These are phyloP conservation scores for Strongylocentrotus purpuratus DNA, from an alignment of 35 echinoderm and acorn worm genomes.

Conservation along the genomic window DNA sequence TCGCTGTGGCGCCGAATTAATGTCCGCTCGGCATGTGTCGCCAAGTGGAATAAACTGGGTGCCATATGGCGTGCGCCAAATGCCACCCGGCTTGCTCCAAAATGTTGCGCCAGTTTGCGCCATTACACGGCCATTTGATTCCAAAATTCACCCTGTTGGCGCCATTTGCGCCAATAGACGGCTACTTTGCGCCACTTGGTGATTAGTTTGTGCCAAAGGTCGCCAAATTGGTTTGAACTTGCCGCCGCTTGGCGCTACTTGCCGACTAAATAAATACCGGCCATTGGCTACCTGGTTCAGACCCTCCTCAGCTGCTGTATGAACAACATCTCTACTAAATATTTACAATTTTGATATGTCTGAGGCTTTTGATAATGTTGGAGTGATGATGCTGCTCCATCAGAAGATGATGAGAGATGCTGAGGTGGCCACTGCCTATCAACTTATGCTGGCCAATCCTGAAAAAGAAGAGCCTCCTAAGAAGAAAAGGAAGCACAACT, in stretches of 20 bases:
- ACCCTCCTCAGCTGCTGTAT: too few relatives aligned
- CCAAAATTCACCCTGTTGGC: too few relatives aligned
- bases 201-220: slow-evolving; percentile 56
- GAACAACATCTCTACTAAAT: neutral
- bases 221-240: slow-evolving; percentile 54
- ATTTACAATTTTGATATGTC: slow-evolving; percentile 44
- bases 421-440: slow-evolving; percentile 34
- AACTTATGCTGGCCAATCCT: slow-evolving; percentile 15
- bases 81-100: slow-evolving; percentile 49
- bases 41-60: slow-evolving; percentile 54
- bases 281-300: too few relatives aligned
- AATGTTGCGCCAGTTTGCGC: neutral
- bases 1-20: slow-evolving; percentile 52
- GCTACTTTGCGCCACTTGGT: slow-evolving; percentile 53
- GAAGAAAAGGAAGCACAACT: slow-evolving; percentile 26
- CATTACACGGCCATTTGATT: too few relatives aligned
- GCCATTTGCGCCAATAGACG: neutral
- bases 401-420: slow-evolving; percentile 30
- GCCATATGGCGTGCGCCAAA: slow-evolving; percentile 48
- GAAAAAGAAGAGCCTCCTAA: slow-evolving; percentile 19
- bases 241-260: slow-evolving; percentile 8
- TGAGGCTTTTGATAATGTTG: slow-evolving; percentile 28
- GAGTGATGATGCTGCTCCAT: slow-evolving; percentile 35
- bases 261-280: too few relatives aligned
- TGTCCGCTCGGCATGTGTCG: slow-evolving; percentile 49